phyloP scores from a whole-genome alignment of 2,113 vertebrate species.

The Fregetta grallaria region DNA sequence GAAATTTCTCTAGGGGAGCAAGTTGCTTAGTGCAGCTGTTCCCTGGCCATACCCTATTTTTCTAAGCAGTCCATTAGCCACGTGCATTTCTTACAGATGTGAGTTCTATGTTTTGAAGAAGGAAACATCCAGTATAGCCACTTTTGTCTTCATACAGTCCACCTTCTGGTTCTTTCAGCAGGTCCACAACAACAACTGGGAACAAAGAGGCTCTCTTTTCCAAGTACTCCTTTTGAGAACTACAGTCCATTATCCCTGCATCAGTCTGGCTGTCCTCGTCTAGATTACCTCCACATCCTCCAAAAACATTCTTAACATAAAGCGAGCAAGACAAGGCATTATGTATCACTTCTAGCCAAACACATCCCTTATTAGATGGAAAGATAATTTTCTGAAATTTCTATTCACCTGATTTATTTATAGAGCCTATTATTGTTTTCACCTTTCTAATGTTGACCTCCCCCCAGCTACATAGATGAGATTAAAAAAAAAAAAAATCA shows the following conservation, averaged over 20 bases:
- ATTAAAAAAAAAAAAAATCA: background rate
- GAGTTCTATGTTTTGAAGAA: constrained; percentile 2
- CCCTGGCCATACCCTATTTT: constrained; percentile 19
- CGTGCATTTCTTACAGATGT: constrained; percentile 49
- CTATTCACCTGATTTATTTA: background rate
- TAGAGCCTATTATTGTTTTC: background rate
- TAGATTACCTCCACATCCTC: background rate
- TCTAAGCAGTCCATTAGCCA: constrained; percentile 51
- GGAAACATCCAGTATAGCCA: background rate
- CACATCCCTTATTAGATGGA: background rate
- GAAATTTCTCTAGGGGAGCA: constrained; percentile 52
- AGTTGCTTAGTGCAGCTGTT: constrained; percentile 47
- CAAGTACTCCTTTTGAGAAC: constrained; percentile 2
- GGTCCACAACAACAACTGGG: background rate
- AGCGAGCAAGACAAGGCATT: background rate
- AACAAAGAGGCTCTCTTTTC: constrained; percentile 28
- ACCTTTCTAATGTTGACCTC: background rate
- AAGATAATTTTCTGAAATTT: background rate
- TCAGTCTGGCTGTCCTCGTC: background rate
- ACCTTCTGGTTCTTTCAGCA: constrained; percentile 12
- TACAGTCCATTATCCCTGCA: background rate
- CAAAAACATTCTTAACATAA: background rate
- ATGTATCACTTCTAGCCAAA: background rate
- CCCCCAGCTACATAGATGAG: background rate
- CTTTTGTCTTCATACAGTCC: background rate